Evolutionary conservation across 1,140 invertebrate genomes (phyloP).

Genomic region (Hirudo medicinalis): DNA sequence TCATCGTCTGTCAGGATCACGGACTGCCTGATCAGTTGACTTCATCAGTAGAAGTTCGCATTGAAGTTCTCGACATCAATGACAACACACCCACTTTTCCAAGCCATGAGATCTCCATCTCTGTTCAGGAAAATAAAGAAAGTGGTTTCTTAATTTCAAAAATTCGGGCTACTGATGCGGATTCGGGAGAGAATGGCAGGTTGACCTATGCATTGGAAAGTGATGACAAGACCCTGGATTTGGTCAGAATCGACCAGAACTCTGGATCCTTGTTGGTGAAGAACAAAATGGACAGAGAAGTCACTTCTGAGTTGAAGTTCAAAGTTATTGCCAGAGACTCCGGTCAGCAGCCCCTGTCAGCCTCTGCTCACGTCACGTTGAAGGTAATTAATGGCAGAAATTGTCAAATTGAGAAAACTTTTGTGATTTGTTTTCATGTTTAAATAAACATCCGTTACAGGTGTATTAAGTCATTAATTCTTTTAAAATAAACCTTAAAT

Average conservation of each 20-base stretch:
- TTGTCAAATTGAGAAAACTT: not conserved
- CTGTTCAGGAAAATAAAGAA: constrained; percentile 58
- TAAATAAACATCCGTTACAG: no score
- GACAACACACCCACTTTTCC: constrained; percentile 20
- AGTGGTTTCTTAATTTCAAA: not conserved
- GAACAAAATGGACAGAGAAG: constrained; percentile 13
- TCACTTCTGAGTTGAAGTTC: not conserved
- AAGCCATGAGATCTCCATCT: not conserved
- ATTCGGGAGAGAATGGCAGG: constrained; percentile 16
- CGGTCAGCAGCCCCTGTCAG: not conserved
- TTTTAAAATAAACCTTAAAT: no score
- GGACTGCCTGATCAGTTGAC: constrained; percentile 7
- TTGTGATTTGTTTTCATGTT: no score
- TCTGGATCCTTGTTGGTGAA: constrained; percentile 13
- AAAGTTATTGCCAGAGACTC: constrained; percentile 10
- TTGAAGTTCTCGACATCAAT: constrained; percentile 19
- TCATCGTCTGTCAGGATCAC: constrained; percentile 16
- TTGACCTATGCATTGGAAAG: constrained; percentile 12
- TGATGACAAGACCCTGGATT: not conserved
- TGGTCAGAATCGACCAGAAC: constrained; percentile 9
- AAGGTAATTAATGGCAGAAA: no score
- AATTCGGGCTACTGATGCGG: constrained; percentile 18
- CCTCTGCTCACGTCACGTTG: constrained; percentile 6
- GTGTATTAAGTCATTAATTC: no score
- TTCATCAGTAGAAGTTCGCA: not conserved